phyloP scores from a whole-genome alignment of 2,888 invertebrate species.

The Colostygia pectinataria region DNA sequence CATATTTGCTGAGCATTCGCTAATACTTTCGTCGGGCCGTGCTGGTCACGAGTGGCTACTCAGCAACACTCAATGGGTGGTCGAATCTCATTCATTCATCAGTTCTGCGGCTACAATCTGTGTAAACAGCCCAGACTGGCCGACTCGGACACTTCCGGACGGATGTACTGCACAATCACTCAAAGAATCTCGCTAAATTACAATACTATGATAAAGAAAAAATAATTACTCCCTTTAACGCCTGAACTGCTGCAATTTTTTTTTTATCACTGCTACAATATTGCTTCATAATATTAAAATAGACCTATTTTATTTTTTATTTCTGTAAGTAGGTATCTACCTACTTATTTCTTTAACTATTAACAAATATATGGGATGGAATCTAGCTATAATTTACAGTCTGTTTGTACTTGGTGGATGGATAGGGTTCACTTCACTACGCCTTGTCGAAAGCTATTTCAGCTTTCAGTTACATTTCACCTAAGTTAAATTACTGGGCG shows the following conservation, averaged over 20 bases:
- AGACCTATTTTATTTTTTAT: no score
- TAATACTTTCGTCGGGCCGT: conserved; percentile 50
- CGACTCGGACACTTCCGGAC: conserved; percentile 68
- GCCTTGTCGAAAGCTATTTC: no score
- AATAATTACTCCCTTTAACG: conserved; percentile 6
- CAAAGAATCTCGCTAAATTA: conserved; percentile 1
- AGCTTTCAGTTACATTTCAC: no score
- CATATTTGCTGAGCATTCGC: background rate
- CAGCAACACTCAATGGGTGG: conserved; percentile 72
- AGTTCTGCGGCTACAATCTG: conserved; percentile 52
- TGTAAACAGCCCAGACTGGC: conserved; percentile 58
- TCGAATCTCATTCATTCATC: conserved; percentile 58
- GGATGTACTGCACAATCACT: conserved; percentile 50
- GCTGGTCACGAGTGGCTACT: conserved; percentile 51
- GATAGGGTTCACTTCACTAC: no score
- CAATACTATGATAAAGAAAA: background rate
- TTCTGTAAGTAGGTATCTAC: no score
- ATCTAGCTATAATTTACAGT: no score
- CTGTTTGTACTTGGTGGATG: no score
- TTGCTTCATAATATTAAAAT: no score
- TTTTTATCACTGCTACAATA: no score
- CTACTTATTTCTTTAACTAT: no score
- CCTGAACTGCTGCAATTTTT: background rate
- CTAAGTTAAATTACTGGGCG: no score
- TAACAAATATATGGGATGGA: no score